Evolutionary conservation across 2,888 invertebrate genomes (phyloP), one percentile per base, ranked within the genome.

Genomic region (Melangyna quadrimaculata): DNA sequence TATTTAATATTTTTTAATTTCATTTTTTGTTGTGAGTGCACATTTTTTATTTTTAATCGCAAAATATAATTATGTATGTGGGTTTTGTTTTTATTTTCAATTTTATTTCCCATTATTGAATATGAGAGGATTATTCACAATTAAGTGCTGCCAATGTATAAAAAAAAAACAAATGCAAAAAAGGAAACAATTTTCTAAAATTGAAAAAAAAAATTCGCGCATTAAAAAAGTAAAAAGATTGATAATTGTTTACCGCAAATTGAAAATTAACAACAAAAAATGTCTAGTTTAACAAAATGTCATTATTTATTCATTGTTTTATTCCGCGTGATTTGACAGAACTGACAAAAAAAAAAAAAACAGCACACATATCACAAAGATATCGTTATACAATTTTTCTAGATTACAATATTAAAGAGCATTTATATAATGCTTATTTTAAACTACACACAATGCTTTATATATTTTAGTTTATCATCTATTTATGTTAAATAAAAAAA

Each of bases 41-140:
- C 51, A 74, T 43, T 80, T 75, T 70, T 29, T 32, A 43, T 40
- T 57, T 63, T 63, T 77, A 80, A 75, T 75, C 70, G 40, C 17
- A 80, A 80, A 80, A 75, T 35, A 70, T 53, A 79, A 79, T 79
- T 79, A 74, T 55, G 17, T 79, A 74, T 55, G 17, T 65, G 35
- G 67, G 63, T 63, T 63, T 63, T 48, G 7, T 63, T 17, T 45
- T 37, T 55, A 3, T 19, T 51, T 71, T 65, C 22, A 14, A 70
- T 81, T 71, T 48, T 45, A 8, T n/a, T 40, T 59, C 55, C 32
- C 61, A 65, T 83, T 70, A 71, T 79, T 48, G 65, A 65, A 78
- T 74, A 71, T 79, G 32, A 57, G 27, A 35, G 79, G 83, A 84
- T 79, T 75, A 75, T 74, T 67, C 67, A 32, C 71, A 84, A 84